These are phyloP conservation scores for Pollicipes pollicipes DNA, from an alignment of 1,140 invertebrate species.

Conservation along the genomic window DNA sequence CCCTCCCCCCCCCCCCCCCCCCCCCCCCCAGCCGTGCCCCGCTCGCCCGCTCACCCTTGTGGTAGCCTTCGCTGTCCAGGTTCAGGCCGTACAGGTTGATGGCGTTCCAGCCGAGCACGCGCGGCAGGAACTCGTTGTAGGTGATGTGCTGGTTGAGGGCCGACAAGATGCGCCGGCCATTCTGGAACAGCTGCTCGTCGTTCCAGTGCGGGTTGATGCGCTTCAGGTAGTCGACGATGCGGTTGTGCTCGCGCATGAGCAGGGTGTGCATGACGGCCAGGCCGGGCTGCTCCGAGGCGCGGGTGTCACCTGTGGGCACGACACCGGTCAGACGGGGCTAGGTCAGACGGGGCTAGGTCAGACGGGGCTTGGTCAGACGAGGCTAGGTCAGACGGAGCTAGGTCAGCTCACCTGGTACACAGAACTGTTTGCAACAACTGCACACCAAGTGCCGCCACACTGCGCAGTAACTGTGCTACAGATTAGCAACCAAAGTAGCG, in stretches of 20 bases:
- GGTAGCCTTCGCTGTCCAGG: constrained; percentile 34
- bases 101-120: constrained; percentile 33
- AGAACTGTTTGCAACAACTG: too few species aligned
- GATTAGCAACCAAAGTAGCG: too few species aligned
- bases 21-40: too few species aligned
- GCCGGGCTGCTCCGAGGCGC: constrained; percentile 43
- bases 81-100: constrained; percentile 28
- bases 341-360: too few species aligned
- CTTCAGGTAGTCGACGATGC: constrained; percentile 31
- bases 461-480: too few species aligned
- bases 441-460: too few species aligned
- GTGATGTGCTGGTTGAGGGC: constrained; percentile 45
- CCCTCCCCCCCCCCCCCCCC: too few species aligned
- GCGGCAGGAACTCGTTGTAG: constrained; percentile 41
- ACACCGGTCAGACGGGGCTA: too few species aligned
- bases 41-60: constrained; percentile 24
- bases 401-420: too few species aligned
- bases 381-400: too few species aligned
- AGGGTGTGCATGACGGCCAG: constrained; percentile 43
- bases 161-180: constrained; percentile 34
- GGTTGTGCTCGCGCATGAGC: constrained; percentile 37
- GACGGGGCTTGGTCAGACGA: too few species aligned
- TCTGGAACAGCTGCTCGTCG: constrained; percentile 35
- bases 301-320: constrained; percentile 37
- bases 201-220: constrained; percentile 38